Percentiles rank a stretch among this genome's conserved stretches.
Evolutionary conservation across 2,113 vertebrate genomes (phyloP).

Genomic region (Aspidoscelis tigris): DNA sequence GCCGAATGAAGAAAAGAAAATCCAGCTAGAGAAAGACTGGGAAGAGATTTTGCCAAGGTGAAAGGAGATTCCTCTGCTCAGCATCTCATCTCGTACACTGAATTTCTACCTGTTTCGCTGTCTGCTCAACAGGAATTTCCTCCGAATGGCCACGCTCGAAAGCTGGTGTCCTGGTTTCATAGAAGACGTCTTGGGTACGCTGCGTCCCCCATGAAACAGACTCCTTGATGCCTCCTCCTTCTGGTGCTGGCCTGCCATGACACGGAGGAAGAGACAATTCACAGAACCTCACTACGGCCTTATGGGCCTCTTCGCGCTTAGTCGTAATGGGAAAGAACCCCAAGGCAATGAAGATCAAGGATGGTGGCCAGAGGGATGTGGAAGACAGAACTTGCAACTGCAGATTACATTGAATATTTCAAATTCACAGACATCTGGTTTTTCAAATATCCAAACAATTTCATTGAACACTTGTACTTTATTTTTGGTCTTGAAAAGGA

Average conservation of each 20-base stretch:
- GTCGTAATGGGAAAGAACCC: no score
- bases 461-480: no score
- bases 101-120: slow-evolving; percentile 45
- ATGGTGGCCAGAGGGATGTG: no score
- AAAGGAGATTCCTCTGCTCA: neutral
- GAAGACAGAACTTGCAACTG: no score
- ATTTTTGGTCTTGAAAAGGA: no score
- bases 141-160: slow-evolving; percentile 84
- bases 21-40: no score
- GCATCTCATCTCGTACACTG: neutral
- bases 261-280: slow-evolving; percentile 30
- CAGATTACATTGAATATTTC: no score
- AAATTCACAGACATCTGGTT: no score
- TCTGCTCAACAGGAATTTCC: slow-evolving; percentile 77
- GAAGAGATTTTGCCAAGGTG: neutral
- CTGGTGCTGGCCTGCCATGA: slow-evolving; percentile 74
- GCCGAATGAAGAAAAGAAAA: neutral
- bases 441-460: no score
- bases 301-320: no score
- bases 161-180: slow-evolving; percentile 73
- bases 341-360: no score
- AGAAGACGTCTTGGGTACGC: slow-evolving; percentile 79
- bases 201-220: slow-evolving; percentile 88
- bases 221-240: slow-evolving; percentile 78
- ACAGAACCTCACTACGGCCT: neutral